Evolutionary conservation across 2,888 invertebrate species (phyloP).

Genomic region (Ochropleura leucogaster): DNA sequence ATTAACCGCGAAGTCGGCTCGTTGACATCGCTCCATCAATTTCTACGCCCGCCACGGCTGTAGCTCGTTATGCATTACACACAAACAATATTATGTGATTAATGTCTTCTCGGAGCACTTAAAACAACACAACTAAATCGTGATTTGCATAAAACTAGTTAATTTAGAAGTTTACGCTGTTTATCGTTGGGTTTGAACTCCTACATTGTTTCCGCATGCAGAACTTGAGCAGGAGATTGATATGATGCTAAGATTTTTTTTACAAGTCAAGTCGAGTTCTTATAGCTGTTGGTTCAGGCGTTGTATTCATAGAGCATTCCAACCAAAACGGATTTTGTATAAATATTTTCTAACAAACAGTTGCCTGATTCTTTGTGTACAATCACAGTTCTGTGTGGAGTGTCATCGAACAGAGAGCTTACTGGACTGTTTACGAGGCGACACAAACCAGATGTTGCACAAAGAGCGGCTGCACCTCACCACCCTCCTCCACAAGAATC

Average conservation of each 20-base stretch:
- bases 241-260: slow-evolving; percentile 6
- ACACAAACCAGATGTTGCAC: slow-evolving; percentile 88
- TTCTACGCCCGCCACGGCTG: slow-evolving; percentile 75
- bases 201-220: slow-evolving; percentile 28
- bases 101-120: slow-evolving; percentile 84
- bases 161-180: slow-evolving; percentile 82
- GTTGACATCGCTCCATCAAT: slow-evolving; percentile 87
- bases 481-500: slow-evolving; percentile 82
- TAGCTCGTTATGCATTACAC: slow-evolving; percentile 81
- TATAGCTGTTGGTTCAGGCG: neutral
- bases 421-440: slow-evolving; percentile 64
- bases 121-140: slow-evolving; percentile 80
- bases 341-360: slow-evolving; percentile 41
- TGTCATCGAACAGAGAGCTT: slow-evolving; percentile 61
- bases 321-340: slow-evolving; percentile 1
- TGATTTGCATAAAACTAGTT: slow-evolving; percentile 89
- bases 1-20: slow-evolving; percentile 85
- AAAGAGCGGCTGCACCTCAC: slow-evolving; percentile 76
- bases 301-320: slow-evolving; percentile 9
- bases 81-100: slow-evolving; percentile 88
- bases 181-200: slow-evolving; percentile 35
- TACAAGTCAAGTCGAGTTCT: neutral
- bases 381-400: slow-evolving; percentile 62
- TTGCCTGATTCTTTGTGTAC: slow-evolving; percentile 45
- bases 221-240: slow-evolving; percentile 14